Conservation (phyloP, 2,797 vertebrate species). For the Gila robusta region DNA sequence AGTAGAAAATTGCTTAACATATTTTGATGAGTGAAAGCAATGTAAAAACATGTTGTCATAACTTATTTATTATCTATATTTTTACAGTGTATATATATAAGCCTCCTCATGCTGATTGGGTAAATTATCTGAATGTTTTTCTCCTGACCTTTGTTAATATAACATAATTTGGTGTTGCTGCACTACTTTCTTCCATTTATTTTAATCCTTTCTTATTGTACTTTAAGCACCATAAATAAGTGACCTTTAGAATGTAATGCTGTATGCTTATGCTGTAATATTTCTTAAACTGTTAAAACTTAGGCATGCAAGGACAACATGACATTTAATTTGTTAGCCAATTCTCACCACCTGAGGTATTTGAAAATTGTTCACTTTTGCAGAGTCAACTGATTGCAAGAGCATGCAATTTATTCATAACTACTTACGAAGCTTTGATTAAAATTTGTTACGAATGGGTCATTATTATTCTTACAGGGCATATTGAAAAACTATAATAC, state of each 20-base stretch:
- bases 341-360: constrained; percentile 6
- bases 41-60: no score
- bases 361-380: background rate
- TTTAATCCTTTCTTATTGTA: background rate
- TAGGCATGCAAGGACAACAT: background rate
- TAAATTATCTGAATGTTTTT: no score
- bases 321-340: background rate
- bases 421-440: constrained; percentile 32
- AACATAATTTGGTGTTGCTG: no score
- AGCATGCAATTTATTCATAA: constrained; percentile 33
- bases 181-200: background rate
- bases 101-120: no score
- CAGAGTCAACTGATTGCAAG: constrained; percentile 24
- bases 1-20: no score
- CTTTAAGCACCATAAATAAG: constrained; percentile 8
- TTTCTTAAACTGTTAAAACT: background rate
- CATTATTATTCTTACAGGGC: constrained; percentile 18
- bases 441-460: constrained; percentile 21
- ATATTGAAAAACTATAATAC: background rate
- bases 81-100: no score
- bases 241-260: background rate
- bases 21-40: no score
- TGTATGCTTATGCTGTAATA: background rate
- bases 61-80: no score
- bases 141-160: no score